These are phyloP conservation scores for Callimorpha dominula DNA, from an alignment of 2,888 invertebrate species.

Conservation along the genomic window DNA sequence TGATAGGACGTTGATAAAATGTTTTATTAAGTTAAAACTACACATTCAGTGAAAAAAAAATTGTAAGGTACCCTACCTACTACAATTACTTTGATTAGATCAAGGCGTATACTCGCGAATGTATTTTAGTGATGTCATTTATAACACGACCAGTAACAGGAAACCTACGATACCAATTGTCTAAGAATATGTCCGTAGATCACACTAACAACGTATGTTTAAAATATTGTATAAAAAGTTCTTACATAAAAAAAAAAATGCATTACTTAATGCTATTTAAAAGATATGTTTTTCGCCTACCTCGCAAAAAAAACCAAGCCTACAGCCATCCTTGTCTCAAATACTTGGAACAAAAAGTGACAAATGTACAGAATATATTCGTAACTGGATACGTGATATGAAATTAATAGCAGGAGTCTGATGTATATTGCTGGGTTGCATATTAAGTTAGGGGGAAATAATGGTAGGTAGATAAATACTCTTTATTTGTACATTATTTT, in stretches of 20 bases:
- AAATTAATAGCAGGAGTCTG: conserved; percentile 55
- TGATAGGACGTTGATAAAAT: background rate
- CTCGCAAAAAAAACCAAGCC: conserved; percentile 9
- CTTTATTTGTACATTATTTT: no score
- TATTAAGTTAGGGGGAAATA: conserved; percentile 27
- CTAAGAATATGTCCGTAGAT: background rate
- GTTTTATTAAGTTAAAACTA: conserved; percentile 2
- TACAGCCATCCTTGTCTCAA: conserved; percentile 19
- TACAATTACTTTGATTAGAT: background rate
- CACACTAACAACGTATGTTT: no score
- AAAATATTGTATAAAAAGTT: no score
- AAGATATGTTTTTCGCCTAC: no score
- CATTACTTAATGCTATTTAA: background rate
- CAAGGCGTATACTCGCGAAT: background rate
- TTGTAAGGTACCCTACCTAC: no score
- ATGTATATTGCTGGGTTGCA: conserved; percentile 21
- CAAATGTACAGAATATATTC: conserved; percentile 55
- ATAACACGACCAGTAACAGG: background rate
- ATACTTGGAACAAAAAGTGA: conserved; percentile 45
- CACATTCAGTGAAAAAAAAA: background rate
- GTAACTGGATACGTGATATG: conserved; percentile 61
- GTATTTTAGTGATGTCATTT: background rate
- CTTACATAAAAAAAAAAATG: background rate
- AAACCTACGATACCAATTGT: background rate
- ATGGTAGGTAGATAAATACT: no score